Percentiles rank a stretch among this genome's conserved stretches.
Evolutionary conservation across 1,140 invertebrate genomes (phyloP).

Genomic region (Caenorhabditis remanei): DNA sequence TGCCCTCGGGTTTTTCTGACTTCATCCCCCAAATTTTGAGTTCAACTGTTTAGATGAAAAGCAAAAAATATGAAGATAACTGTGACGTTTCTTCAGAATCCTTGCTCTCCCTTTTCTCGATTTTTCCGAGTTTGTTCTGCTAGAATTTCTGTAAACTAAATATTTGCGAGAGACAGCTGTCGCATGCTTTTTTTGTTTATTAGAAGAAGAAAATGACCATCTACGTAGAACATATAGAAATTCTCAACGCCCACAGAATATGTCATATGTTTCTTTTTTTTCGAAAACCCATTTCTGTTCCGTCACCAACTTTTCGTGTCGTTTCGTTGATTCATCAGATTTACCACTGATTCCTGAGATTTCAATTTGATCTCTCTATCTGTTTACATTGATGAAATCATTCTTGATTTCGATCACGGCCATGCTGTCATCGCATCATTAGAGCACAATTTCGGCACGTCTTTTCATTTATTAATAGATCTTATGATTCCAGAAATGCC

Average conservation of each 20-base stretch:
- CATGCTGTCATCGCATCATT: neutral
- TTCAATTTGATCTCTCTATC: neutral
- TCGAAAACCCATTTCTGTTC: neutral
- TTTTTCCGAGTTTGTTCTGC: neutral
- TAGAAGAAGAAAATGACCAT: neutral
- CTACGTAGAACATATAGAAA: neutral
- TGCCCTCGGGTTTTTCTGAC: neutral
- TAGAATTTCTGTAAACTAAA: neutral
- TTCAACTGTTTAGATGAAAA: slow-evolving; percentile 14
- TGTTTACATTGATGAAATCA: slow-evolving; percentile 48
- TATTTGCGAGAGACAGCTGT: neutral
- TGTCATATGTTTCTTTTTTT: slow-evolving; percentile 12
- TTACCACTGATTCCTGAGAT: neutral
- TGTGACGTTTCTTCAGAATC: neutral
- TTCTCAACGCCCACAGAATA: neutral
- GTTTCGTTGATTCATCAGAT: neutral
- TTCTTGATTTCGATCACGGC: slow-evolving; percentile 28
- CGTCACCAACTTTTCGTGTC: neutral
- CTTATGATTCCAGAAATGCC: slow-evolving; percentile 14
- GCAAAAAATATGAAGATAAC: neutral
- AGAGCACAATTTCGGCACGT: neutral
- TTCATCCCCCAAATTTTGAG: neutral
- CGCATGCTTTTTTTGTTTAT: neutral
- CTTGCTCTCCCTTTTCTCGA: neutral
- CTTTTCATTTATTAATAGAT: neutral